phyloP scores from a whole-genome alignment of 2,888 invertebrate genomes.

The Mimas tiliae region DNA sequence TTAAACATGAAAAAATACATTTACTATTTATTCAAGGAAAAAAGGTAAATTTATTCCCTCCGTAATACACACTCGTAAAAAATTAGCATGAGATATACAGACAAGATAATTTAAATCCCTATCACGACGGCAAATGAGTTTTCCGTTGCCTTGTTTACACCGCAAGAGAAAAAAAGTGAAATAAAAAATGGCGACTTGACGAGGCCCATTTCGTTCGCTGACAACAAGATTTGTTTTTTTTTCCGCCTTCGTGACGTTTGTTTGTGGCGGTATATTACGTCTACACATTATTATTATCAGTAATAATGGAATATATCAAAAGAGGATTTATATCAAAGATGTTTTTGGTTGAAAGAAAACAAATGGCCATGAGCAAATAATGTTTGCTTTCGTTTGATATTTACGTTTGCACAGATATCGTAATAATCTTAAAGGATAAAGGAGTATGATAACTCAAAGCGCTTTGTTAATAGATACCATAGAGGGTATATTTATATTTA shows the following conservation, averaged over 20 bases:
- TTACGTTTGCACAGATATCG: background rate
- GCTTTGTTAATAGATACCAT: background rate
- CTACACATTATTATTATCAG: slow-evolving; percentile 48
- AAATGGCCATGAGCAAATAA: background rate
- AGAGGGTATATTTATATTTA: too few species aligned
- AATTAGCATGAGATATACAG: slow-evolving; percentile 48
- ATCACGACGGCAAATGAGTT: slow-evolving; percentile 62
- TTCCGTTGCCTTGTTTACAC: slow-evolving; percentile 56
- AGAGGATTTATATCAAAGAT: slow-evolving; percentile 6
- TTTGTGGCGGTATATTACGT: slow-evolving; percentile 54
- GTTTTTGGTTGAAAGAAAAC: background rate
- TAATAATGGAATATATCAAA: slow-evolving; percentile 27
- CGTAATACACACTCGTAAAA: slow-evolving; percentile 21
- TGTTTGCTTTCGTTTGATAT: background rate
- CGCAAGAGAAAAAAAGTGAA: slow-evolving; percentile 54
- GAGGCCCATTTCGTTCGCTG: slow-evolving; percentile 63
- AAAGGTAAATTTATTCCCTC: slow-evolving; percentile 19
- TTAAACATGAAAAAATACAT: background rate
- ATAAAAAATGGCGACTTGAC: slow-evolving; percentile 51
- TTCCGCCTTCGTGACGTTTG: slow-evolving; percentile 50
- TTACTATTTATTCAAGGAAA: slow-evolving; percentile 5
- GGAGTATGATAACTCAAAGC: background rate
- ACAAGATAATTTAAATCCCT: slow-evolving; percentile 63
- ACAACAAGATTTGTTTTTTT: slow-evolving; percentile 72
- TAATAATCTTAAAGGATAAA: background rate